Percentiles rank a stretch among this genome's conserved stretches.
phyloP scores from a whole-genome alignment of 2,888 invertebrate genomes.

The Ophonus ardosiacus region DNA sequence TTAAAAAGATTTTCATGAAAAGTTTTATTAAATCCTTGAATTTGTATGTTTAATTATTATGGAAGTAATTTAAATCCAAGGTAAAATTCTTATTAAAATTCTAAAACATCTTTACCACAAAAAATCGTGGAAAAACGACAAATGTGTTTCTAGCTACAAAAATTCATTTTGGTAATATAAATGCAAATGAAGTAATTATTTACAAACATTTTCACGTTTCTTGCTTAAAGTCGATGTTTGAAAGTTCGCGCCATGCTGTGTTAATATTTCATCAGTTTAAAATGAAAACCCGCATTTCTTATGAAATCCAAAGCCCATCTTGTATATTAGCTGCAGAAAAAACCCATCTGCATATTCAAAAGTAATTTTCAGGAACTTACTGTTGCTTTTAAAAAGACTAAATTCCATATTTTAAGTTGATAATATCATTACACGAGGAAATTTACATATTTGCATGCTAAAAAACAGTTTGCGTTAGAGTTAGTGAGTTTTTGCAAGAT shows the following conservation, averaged over 20 bases:
- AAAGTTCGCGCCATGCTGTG: conserved; percentile 19
- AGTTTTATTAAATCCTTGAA: background rate
- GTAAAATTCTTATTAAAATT: conserved; percentile 2
- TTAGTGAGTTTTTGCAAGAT: conserved; percentile 13
- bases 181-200: conserved; percentile 40
- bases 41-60: background rate
- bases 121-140: background rate
- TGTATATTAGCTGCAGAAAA: conserved; percentile 22
- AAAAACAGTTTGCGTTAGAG: background rate
- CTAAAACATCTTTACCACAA: background rate
- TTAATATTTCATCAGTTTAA: conserved; percentile 36
- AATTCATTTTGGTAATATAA: conserved; percentile 28
- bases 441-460: conserved; percentile 26
- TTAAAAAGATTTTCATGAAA: background rate
- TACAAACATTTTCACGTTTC: conserved; percentile 34
- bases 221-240: conserved; percentile 14
- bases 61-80: background rate
- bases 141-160: conserved; percentile 5
- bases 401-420: conserved; percentile 40
- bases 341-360: conserved; percentile 22
- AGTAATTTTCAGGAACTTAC: conserved; percentile 25
- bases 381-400: conserved; percentile 27
- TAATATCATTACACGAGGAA: conserved; percentile 15
- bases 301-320: conserved; percentile 6
- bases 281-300: conserved; percentile 13